Evolutionary conservation across 2,888 invertebrate genomes (phyloP), one percentile per base, ranked within the genome.

Genomic region (Pachymerium ferrugineum): DNA sequence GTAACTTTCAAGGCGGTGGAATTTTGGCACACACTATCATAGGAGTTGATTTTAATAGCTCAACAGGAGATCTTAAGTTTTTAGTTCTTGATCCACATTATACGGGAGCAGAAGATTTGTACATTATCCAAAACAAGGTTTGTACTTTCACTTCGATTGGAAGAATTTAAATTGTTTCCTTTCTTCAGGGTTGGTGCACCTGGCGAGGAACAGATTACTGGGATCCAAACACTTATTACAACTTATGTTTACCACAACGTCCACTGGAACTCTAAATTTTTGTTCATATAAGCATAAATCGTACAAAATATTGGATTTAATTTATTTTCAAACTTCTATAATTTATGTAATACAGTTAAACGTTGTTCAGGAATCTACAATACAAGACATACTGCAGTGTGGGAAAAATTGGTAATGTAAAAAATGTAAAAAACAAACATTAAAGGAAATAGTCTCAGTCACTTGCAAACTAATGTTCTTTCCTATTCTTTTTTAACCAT

Each of bases 1-100:
- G 2, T 29, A n/a, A 0, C 12, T 19, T 78, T 80, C 67, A 80
- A 93, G 94, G 96, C 80, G 99, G 99, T 25, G 98, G 97, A 77
- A 94, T 96, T 38, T 85, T 97, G 79, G 99, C 99, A 0, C 98
- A 99, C 82, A 99, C 99, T 67, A 97, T 99, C 78, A 85, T 99
- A 74, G 99, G 99, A 1, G 89, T 99, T 0, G 92, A 94, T 81
- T 93, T 90, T 81, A 91, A 94, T 82, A 87, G 89, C 62, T 85
- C 86, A 19, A 90, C 90, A 10, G 92, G 91, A 22, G 90, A 92
- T 76, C 87, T 91, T 0, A 90, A 90, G 79, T 99, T 94, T 84
- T 87, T 99, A n/a, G 93, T 99, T 78, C 85, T 99, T 42, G 99
- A 99, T 86, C 99, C 99, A 0, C 99, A 99, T 84, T 99, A 95